Evolutionary conservation across 2,113 vertebrate genomes (phyloP).

Genomic region (Megaptera novaeangliae): DNA sequence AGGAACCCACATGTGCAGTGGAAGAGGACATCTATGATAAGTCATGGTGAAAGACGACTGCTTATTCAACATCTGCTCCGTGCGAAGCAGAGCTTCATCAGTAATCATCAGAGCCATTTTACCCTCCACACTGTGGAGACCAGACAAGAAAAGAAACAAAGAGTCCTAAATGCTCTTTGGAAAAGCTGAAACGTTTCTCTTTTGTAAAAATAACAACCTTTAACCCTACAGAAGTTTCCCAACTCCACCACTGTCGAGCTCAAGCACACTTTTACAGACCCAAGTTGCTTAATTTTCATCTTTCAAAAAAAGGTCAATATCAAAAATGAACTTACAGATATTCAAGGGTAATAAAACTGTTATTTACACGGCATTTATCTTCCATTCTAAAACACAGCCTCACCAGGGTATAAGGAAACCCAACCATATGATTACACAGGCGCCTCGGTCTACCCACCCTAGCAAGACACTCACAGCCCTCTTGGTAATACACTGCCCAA

Average conservation of each 20-base stretch:
- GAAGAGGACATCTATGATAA: not conserved
- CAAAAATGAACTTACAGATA: not conserved
- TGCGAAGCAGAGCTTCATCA: not conserved
- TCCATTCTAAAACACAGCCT: not conserved
- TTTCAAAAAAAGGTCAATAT: not conserved
- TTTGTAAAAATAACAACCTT: not conserved
- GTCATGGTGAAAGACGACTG: fast-evolving
- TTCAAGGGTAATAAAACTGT: not conserved
- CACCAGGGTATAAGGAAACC: not conserved
- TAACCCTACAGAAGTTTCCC: not conserved
- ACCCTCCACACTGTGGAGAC: not conserved
- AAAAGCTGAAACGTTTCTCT: not conserved
- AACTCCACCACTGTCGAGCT: fast-evolving
- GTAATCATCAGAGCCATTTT: not conserved
- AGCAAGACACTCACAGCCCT: fast-evolving
- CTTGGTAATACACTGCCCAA: fast-evolving
- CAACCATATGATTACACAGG: fast-evolving
- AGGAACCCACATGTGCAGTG: fast-evolving
- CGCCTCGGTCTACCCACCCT: fast-evolving
- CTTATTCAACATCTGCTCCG: not conserved
- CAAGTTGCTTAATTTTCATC: not conserved
- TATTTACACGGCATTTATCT: not conserved
- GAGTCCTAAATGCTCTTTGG: not conserved
- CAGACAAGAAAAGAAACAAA: not conserved
- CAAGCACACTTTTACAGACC: not conserved